Evolutionary conservation across 1,140 invertebrate species (phyloP), one percentile per base, ranked within the genome.

Genomic region (Berghia stephanieae): DNA sequence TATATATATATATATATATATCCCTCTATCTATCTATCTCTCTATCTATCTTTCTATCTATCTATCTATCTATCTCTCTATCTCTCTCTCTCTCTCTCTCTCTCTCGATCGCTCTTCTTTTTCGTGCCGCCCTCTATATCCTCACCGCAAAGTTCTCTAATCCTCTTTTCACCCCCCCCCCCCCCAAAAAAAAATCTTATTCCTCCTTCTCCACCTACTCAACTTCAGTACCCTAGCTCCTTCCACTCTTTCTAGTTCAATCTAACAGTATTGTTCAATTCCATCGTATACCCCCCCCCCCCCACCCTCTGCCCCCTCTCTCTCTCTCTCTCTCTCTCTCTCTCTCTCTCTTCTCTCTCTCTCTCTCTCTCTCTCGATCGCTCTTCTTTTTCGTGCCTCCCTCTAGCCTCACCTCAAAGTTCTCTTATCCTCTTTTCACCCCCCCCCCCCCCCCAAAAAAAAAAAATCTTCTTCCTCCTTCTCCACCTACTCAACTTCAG

Each of bases 101-200:
- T n/a, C n/a, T n/a, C n/a, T n/a, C n/a, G n/a, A n/a, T n/a, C n/a
- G n/a, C n/a, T n/a, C n/a, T n/a, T n/a, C n/a, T n/a, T n/a, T n/a
- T n/a, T n/a, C n/a, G n/a, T n/a, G n/a, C n/a, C n/a, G n/a, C n/a
- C n/a, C n/a, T n/a, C n/a, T n/a, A n/a, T n/a, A n/a, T n/a, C n/a
- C n/a, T n/a, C n/a, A n/a, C n/a, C n/a, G n/a, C n/a, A n/a, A n/a
- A n/a, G n/a, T n/a, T n/a, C n/a, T n/a, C n/a, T n/a, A n/a, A n/a
- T n/a, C n/a, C n/a, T n/a, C n/a, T n/a, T n/a, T n/a, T n/a, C n/a
- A n/a, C n/a, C n/a, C n/a, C n/a, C n/a, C n/a, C n/a, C n/a, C n/a
- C n/a, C n/a, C n/a, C n/a, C n/a, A n/a, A n/a, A n/a, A n/a, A 40
- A 31, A 89, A 86, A 27, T 89, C 84, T 31, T 75, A 57, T 42